These are phyloP conservation scores for Diadophis punctatus DNA, from an alignment of 2,113 vertebrate species.

Conservation along the genomic window DNA sequence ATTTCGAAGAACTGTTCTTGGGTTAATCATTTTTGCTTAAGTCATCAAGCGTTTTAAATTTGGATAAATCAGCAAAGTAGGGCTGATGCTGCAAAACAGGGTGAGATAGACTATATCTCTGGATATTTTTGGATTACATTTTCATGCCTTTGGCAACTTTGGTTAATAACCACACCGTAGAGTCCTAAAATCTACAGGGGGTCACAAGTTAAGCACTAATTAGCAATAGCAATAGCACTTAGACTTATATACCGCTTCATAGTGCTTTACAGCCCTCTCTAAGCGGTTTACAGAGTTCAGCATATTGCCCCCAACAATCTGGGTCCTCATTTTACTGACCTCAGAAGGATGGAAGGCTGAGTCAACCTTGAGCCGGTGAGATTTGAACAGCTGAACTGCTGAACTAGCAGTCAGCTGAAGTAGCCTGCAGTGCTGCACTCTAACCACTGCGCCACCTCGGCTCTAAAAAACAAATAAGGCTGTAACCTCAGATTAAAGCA, in stretches of 20 bases:
- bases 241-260: too few species aligned
- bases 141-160: not conserved
- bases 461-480: not conserved
- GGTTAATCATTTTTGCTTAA: not conserved
- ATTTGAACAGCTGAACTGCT: too few species aligned
- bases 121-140: not conserved
- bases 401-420: too few species aligned
- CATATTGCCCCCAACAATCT: too few species aligned
- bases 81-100: not conserved
- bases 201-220: not conserved
- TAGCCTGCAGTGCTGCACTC: too few species aligned
- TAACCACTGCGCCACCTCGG: too few species aligned
- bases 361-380: too few species aligned
- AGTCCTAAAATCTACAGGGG: not conserved
- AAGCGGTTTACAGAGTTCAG: too few species aligned
- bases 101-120: not conserved
- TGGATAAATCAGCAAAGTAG: not conserved
- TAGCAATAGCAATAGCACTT: too few species aligned
- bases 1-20: not conserved
- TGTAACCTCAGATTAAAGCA: not conserved
- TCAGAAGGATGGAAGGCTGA: too few species aligned
- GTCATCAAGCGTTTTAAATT: not conserved
- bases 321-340: too few species aligned
- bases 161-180: not conserved
- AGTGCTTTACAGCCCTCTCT: too few species aligned